phyloP scores from a whole-genome alignment of 2,797 vertebrate genomes.

The Heliangelus exortis region DNA sequence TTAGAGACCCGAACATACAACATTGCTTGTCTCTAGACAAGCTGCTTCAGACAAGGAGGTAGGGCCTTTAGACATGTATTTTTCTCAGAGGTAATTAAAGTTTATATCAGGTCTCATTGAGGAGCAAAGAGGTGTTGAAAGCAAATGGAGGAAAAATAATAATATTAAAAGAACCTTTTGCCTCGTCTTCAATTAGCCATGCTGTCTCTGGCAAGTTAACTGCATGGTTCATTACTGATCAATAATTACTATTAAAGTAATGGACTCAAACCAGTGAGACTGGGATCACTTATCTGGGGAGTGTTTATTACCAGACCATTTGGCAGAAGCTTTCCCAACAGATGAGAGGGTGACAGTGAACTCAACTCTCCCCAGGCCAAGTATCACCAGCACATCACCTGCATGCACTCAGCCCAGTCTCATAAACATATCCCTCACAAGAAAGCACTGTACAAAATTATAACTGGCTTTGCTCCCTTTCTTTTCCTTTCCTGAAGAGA shows the following conservation, averaged over 20 bases:
- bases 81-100: slow-evolving; percentile 73
- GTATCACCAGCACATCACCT: background rate
- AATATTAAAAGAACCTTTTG: slow-evolving; percentile 60
- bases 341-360: background rate
- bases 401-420: background rate
- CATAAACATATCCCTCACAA: background rate
- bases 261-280: slow-evolving; percentile 11
- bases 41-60: slow-evolving; percentile 44
- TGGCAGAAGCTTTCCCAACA: slow-evolving; percentile 2
- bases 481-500: background rate
- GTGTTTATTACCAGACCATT: background rate
- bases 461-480: background rate
- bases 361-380: background rate
- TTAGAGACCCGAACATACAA: slow-evolving; percentile 27
- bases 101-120: slow-evolving; percentile 53
- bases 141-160: slow-evolving; percentile 68
- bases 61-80: slow-evolving; percentile 42
- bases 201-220: slow-evolving; percentile 9
- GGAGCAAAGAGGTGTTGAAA: slow-evolving; percentile 50
- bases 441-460: background rate
- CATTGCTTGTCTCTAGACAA: slow-evolving; percentile 16
- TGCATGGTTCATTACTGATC: slow-evolving; percentile 47
- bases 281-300: background rate
- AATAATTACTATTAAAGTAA: slow-evolving; percentile 55
- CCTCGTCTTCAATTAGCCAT: slow-evolving; percentile 44